Conservation (phyloP, 35 echinoderm and acorn worm genomes). For the Antedon bifida region DNA sequence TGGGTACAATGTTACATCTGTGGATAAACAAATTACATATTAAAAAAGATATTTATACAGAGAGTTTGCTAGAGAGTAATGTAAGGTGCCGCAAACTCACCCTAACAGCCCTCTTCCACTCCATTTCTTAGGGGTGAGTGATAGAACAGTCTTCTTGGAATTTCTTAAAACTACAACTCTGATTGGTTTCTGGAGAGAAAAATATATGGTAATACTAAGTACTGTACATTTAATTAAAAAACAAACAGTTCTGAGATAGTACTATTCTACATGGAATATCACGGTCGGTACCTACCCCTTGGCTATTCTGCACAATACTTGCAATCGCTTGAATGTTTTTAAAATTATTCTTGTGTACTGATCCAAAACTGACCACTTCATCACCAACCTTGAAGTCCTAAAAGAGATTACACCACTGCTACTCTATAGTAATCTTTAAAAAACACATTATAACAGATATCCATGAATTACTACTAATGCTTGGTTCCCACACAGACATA, state of each 20-base stretch:
- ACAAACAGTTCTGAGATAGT: no score
- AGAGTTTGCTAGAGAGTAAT: no score
- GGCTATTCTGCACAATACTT: slow-evolving; percentile 41
- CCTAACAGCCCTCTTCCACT: slow-evolving; percentile 61
- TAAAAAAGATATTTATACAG: no score
- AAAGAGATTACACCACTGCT: no score
- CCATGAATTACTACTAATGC: no score
- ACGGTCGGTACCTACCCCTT: slow-evolving; percentile 6
- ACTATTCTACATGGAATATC: no score
- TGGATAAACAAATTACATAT: background rate
- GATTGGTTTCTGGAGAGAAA: slow-evolving; percentile 33
- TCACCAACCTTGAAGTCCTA: slow-evolving; percentile 60
- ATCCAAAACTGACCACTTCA: slow-evolving; percentile 64
- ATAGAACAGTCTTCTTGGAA: slow-evolving; percentile 16
- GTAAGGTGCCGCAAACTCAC: no score
- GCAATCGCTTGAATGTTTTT: slow-evolving; percentile 45
- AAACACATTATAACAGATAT: no score
- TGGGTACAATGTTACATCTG: slow-evolving; percentile 9
- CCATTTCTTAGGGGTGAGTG: slow-evolving; percentile 56
- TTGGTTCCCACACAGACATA: no score
- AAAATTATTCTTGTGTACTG: slow-evolving; percentile 43
- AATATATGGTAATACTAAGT: background rate
- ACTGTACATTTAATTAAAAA: no score
- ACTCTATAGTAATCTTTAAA: no score
- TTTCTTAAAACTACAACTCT: slow-evolving; percentile 36